Percentiles rank a stretch among this genome's conserved stretches.
Conservation (phyloP, 2,888 invertebrate genomes). For the Aphidoletes aphidimyza region DNA sequence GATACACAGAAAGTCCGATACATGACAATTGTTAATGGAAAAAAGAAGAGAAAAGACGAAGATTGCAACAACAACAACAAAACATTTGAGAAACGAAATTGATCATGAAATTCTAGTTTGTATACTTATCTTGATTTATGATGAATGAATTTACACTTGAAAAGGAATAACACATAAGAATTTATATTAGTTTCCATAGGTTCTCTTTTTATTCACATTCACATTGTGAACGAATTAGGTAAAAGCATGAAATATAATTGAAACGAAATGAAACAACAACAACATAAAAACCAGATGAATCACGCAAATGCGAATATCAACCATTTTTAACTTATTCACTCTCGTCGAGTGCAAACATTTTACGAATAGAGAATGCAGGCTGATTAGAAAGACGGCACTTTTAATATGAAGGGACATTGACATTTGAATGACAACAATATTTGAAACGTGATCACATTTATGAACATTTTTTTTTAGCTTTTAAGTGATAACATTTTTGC, state of each 20-base stretch:
- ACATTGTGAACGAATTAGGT: neutral
- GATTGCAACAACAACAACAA: neutral
- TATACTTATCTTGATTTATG: slow-evolving; percentile 23
- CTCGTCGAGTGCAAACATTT: neutral
- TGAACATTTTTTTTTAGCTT: neutral
- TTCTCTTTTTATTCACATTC: neutral
- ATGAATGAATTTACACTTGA: slow-evolving; percentile 35
- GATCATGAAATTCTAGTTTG: slow-evolving; percentile 15
- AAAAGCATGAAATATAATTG: neutral
- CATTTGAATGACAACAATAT: neutral
- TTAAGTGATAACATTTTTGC: neutral
- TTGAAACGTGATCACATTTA: slow-evolving; percentile 33
- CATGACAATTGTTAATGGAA: neutral
- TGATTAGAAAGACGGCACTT: neutral
- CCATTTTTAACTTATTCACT: slow-evolving; percentile 29
- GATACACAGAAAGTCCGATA: neutral
- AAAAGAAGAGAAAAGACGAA: neutral
- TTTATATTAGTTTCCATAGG: slow-evolving; percentile 41
- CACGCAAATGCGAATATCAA: slow-evolving; percentile 11
- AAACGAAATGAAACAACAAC: too few relatives aligned
- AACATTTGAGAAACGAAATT: neutral
- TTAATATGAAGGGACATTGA: neutral
- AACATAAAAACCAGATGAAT: too few relatives aligned
- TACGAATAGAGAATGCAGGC: slow-evolving; percentile 33
- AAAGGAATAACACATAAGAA: slow-evolving; percentile 23